A percentile compares a stretch with the other conserved stretches of the same genome.
phyloP scores from a whole-genome alignment of 2,888 invertebrate genomes.

The Drosophila mimica region DNA sequence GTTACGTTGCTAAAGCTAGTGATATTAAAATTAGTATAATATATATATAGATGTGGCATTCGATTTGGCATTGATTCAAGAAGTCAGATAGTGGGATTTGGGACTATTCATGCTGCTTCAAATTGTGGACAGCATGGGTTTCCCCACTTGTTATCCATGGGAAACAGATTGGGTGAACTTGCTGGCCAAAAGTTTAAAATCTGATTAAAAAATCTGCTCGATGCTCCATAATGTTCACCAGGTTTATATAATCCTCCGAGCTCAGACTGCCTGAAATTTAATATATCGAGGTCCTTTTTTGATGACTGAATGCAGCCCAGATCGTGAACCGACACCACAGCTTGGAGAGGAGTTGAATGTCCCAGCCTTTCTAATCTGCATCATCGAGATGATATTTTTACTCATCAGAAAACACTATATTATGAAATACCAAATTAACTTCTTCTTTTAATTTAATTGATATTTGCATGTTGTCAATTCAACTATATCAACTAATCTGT shows the following conservation, averaged over 20 bases:
- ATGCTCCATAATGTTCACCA: background rate
- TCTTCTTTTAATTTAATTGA: background rate
- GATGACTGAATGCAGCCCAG: background rate
- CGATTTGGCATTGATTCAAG: too few relatives aligned
- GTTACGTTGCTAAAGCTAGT: too few relatives aligned
- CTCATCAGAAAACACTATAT: background rate
- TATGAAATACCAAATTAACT: too few relatives aligned
- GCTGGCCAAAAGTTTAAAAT: background rate
- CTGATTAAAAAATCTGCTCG: too few relatives aligned
- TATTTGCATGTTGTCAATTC: background rate
- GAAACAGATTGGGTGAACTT: background rate
- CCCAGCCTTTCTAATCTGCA: background rate
- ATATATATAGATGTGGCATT: too few relatives aligned
- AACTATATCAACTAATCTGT: too few relatives aligned
- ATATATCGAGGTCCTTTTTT: background rate
- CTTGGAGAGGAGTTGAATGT: background rate
- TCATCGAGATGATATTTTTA: background rate
- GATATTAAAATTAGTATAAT: too few relatives aligned
- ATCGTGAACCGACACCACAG: background rate
- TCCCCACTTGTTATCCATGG: background rate
- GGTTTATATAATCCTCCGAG: rapidly evolving
- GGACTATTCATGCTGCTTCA: too few relatives aligned
- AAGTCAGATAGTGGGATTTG: too few relatives aligned
- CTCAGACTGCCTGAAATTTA: background rate
- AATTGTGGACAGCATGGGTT: too few relatives aligned